Evolutionary conservation across 2,113 vertebrate genomes (phyloP), one percentile per base, ranked within the genome.

Genomic region (Catharus minimus): DNA sequence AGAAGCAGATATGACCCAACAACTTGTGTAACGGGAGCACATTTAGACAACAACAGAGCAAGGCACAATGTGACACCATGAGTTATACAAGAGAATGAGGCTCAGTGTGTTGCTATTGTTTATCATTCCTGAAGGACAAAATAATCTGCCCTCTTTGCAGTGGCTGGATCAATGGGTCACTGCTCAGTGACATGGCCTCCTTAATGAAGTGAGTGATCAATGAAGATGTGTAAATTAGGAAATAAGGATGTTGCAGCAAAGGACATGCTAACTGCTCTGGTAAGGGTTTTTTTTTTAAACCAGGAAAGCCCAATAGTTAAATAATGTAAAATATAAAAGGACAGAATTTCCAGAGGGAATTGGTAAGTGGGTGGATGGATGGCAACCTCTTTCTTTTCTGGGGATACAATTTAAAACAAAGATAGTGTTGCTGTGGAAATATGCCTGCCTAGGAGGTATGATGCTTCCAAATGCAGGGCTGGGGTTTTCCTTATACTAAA

Each of bases 281-380:
- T 58, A 57, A 18, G 39, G 12, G 38, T 38, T 38, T 2, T 30
- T 46, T 46, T 60, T 68, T 47, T 75, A 71, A 83, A 62, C 5
- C 1, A 4, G 49, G 27, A 88, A 94, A 86, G n/a, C 33, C 76
- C 83, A 28, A 68, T 44, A 36, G 46, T 71, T 78, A 69, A 71
- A 53, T 55, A 2, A 65, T 76, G 64, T 73, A 38, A 87, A 83
- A 80, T 90, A 91, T 50, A 56, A 81, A 69, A 76, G 32, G 55
- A 90, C 60, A 74, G 32, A 88, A 81, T 55, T 43, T 83, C 86
- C 86, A 81, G 80, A 93, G 73, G 68, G 64, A 95, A 75, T 58
- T 4, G 2, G 2, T 74, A 86, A 80, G 79, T 73, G 76, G 86
- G 62, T 78, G 78, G 85, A 73, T 46, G 50, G 49, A 80, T 91